Base-by-base conservation (phyloP, 1,140 invertebrate genomes). In the Bradysia coprophila region DNA sequence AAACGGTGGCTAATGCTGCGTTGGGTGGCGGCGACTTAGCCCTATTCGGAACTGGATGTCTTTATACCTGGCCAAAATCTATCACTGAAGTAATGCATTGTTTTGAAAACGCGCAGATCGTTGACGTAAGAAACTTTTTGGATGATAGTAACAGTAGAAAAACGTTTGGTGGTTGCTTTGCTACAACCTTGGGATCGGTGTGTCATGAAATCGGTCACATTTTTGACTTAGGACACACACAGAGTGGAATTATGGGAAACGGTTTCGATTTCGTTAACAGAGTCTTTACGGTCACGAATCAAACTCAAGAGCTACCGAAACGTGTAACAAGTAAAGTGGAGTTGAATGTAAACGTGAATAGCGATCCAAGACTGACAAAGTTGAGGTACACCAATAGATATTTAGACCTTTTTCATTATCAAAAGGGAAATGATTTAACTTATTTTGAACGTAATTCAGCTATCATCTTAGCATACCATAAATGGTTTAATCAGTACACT, bases 171-270 rank as follows among this genome's bases (percentile, higher is more conserved):
- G 86, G 84, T 20, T 91, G 89, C 54, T 88, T 86, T 65, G 81
- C 88, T 3, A 93, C 90, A 10, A 89, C 85, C 15, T 61, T 97
- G 22, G 92, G 92, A 4, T 85, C 90, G n/a, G 79, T 88, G 6
- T 75, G 91, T 21, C 92, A 97, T 64, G 92, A 96, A 67, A 61
- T 97, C 34, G 89, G 88, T 11, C 92, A 96, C 57, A 90, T 85
- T 1, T 92, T 96, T 60, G 88, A 95, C 63, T 70, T 96, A 24
- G 90, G 87, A 1, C 91, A 97, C 58, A 85, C 87, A 1, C 69
- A 75, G 47, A 73, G 81, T 48, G 91, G 92, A 6, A 86, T 97
- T 37, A 96, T 97, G 92, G 85, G 86, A 13, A 71, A 86, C 52
- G 90, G 89, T 13, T 94, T 95, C 62, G 88, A 94, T 61, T 81